Base-by-base conservation (phyloP, 2,113 vertebrate species). In the Tenebrosternarchus preto region DNA sequence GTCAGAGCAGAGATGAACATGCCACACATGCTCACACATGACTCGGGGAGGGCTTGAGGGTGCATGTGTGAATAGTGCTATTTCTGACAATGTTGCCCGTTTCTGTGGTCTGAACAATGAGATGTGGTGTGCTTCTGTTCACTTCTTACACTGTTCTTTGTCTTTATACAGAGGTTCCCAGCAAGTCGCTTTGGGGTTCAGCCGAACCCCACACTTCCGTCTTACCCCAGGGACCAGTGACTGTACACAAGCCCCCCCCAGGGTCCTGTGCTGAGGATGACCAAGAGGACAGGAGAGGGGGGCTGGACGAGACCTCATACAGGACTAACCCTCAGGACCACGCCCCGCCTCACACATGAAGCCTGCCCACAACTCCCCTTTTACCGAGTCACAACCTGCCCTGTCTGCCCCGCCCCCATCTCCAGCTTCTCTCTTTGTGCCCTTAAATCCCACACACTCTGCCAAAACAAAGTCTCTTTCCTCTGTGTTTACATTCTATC, bases 261-360 rank as follows among this genome's bases (percentile, higher is more conserved):
- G 68, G 70, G 43, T 12, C 80, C 2, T 85, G 80, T 57, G 0
- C 85, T 66, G 67, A 80, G 5, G 85, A 85, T 5, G 72, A 73
- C n/a, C 63, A 77, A 16, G 88, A 86, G 76, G 87, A 89, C 50
- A 86, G 81, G 20, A 86, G 75, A 43, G 72, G 50, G 8, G 83
- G 81, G 63, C 56, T 50, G 43, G 86, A 86, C 67, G 77, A 87
- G 85, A 87, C 85, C 85, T 87, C 87, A 39, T 86, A 87, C 80
- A 93, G 92, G 92, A 94, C 93, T 93, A 93, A 91, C 82, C 59
- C 82, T 72, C 89, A 88, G 85, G 88, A 93, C 80, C 85, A 81
- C 6, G 64, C 73, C 3, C 78, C 88, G 24, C 87, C 89, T 59
- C 77, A 76, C 77, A 82, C 86, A 84, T 84, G 84, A 59, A 80